Percentiles rank a stretch among this genome's conserved stretches.
Evolutionary conservation across 2,113 vertebrate genomes (phyloP).

Genomic region (Embiotoca jacksoni): DNA sequence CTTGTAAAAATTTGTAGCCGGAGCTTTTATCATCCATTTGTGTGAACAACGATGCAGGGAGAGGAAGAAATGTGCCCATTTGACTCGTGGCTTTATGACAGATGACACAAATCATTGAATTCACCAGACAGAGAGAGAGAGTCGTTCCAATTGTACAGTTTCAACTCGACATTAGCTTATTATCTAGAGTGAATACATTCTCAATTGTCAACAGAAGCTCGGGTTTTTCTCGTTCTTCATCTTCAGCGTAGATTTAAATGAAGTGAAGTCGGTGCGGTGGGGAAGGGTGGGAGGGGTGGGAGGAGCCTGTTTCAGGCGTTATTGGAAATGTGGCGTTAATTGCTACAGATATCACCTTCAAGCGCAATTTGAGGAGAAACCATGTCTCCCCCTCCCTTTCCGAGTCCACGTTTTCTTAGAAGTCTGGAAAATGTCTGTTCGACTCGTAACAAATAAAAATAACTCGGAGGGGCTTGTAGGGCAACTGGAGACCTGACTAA

Average conservation of each 20-base stretch:
- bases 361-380: constrained; percentile 45
- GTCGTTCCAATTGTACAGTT: not conserved
- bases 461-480: constrained; percentile 52
- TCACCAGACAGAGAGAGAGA: not conserved
- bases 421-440: constrained; percentile 36
- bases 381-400: constrained; percentile 6
- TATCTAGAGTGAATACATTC: constrained; percentile 7
- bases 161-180: not conserved
- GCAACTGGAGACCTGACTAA: constrained; percentile 63
- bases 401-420: constrained; percentile 44
- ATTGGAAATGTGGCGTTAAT: constrained; percentile 56
- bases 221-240: not conserved
- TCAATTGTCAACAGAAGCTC: not conserved
- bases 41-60: not conserved
- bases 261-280: not conserved
- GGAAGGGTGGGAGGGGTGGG: not conserved
- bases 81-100: not conserved
- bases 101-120: constrained; percentile 14
- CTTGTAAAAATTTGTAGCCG: constrained; percentile 3
- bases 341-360: constrained; percentile 47
- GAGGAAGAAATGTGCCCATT: constrained; percentile 2
- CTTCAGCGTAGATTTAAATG: constrained; percentile 24
- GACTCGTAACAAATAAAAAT: constrained; percentile 53
- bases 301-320: constrained; percentile 10
- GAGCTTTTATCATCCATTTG: not conserved